Conservation (phyloP, 2,113 vertebrate species). For the Pseudorasbora parva region DNA sequence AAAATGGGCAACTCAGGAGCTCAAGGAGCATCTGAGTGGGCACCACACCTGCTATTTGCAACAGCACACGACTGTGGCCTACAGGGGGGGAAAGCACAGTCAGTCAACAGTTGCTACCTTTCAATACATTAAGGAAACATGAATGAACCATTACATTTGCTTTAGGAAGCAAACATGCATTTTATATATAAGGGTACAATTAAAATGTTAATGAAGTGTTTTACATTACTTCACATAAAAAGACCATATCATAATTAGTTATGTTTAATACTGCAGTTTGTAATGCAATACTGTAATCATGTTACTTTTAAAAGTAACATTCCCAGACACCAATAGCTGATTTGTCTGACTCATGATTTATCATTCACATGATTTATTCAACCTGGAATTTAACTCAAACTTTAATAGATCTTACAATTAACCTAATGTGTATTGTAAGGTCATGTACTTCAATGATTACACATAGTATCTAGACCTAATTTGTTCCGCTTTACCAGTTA, state of each 20-base stretch:
- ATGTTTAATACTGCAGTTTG: neutral
- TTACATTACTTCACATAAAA: neutral
- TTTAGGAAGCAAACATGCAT: too few relatives aligned
- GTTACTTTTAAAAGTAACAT: neutral
- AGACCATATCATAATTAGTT: neutral
- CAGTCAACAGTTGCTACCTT: neutral
- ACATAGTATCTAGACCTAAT: neutral
- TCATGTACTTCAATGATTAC: neutral
- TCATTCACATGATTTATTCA: slow-evolving; percentile 14
- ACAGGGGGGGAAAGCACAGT: slow-evolving; percentile 65
- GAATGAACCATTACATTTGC: neutral
- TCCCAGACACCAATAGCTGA: neutral
- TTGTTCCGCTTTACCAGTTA: neutral
- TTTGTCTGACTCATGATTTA: neutral
- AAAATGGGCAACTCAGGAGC: slow-evolving; percentile 88
- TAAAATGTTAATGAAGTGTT: neutral
- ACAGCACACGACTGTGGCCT: slow-evolving; percentile 83
- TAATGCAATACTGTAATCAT: neutral
- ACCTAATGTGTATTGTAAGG: neutral
- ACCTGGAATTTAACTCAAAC: neutral
- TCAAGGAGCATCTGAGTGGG: slow-evolving; percentile 82
- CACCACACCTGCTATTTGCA: slow-evolving; percentile 80
- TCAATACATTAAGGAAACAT: too few relatives aligned
- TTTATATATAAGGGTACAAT: neutral
- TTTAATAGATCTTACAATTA: neutral